phyloP scores from a whole-genome alignment of 2,797 vertebrate species.

The Ptychadena robeensis region DNA sequence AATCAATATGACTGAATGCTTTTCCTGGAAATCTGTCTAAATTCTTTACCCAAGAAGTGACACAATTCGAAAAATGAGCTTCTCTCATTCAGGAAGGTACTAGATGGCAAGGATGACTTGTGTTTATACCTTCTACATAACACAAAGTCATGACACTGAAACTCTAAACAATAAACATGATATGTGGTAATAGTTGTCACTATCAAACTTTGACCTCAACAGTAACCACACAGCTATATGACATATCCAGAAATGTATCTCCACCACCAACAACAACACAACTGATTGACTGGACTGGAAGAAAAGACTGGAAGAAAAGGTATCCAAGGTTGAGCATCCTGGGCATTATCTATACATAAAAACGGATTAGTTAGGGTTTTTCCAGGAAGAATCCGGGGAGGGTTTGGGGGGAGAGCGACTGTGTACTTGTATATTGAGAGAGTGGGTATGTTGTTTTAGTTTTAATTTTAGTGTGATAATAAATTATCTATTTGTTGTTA shows the following conservation, averaged over 20 bases:
- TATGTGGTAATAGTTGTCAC: neutral
- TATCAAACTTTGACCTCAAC: neutral
- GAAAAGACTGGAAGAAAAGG: no score
- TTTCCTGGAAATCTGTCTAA: slow-evolving; percentile 40
- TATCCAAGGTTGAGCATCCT: no score
- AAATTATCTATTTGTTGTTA: no score
- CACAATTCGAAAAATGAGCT: slow-evolving; percentile 36
- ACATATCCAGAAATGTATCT: neutral
- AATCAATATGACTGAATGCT: slow-evolving; percentile 43
- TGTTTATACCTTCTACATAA: neutral
- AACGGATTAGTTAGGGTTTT: no score
- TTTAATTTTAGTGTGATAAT: no score
- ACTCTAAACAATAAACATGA: neutral
- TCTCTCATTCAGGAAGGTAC: slow-evolving; percentile 3
- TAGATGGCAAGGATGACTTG: neutral
- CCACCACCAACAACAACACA: no score
- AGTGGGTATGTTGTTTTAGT: no score
- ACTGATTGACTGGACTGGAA: no score
- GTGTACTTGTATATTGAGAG: no score
- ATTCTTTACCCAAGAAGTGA: slow-evolving; percentile 16
- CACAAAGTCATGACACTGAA: neutral
- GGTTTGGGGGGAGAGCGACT: no score
- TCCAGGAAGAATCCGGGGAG: no score
- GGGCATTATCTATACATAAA: no score
- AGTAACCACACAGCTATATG: neutral